Evolutionary conservation across 1,140 invertebrate species (phyloP), one percentile per base, ranked within the genome.

Genomic region (Brachionus plicatilis): DNA sequence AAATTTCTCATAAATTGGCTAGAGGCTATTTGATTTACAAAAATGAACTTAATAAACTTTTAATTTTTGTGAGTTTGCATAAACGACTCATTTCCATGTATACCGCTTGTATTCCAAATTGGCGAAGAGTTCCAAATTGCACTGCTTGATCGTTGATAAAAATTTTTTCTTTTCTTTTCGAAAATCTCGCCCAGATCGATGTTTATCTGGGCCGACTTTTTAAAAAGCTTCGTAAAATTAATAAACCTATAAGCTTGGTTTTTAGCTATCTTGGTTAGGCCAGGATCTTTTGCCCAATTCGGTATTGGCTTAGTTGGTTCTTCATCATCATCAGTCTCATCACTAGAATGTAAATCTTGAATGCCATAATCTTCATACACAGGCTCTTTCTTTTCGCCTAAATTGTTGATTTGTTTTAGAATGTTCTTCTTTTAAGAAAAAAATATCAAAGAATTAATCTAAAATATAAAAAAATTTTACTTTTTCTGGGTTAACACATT

Each of bases 61-160:
- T 72, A 27, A 27, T 80, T 33, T 60, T 80, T 80, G 20, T 80
- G 76, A 37, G 50, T 24, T 60, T 65, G 76, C 41, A 45, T 60
- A 80, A 80, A 80, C 12, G 76, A 80, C 17, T 80, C 76, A 65
- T 80, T 80, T 80, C 50, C 76, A 20, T 80, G 76, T 27, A 80
- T 65, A n/a, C 76, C 76, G 41, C 76, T 80, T 33, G 43, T 60
- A 80, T 80, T 80, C 76, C 76, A 79, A 33, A 79, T 37, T 50
- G 76, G 45, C 3, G 76, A 33, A 37, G 76, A n/a, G 11, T 33
- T 79, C 76, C 76, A 79, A 79, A 24, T 79, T 20, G 76, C 76
- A 79, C 76, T 79, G 37, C 76, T 79, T 60, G 76, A 56, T 17
- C 76, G 43, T 37, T 79, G 41, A 37, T 79, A 53, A 60, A 79